phyloP scores from a whole-genome alignment of 2,797 vertebrate species.

The Enteromius viviparus region DNA sequence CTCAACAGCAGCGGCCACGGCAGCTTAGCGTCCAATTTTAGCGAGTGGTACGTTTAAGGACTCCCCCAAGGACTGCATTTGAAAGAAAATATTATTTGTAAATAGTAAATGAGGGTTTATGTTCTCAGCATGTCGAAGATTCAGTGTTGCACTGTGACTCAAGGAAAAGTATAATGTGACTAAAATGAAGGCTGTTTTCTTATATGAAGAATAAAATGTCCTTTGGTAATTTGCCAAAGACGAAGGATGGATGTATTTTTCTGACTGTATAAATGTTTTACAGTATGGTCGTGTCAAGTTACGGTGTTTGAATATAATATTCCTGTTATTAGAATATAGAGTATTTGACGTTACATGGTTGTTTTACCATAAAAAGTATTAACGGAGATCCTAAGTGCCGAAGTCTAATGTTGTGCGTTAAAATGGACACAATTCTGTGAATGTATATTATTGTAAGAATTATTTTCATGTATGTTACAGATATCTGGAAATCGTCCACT shows the following conservation, averaged over 20 bases:
- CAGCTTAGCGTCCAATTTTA: constrained; percentile 84
- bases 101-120: constrained; percentile 78
- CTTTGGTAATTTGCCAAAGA: constrained; percentile 19
- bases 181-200: constrained; percentile 40
- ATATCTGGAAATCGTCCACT: constrained; percentile 22
- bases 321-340: constrained; percentile 14
- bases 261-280: constrained; percentile 70
- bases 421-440: constrained; percentile 75
- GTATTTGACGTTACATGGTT: constrained; percentile 72
- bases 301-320: constrained; percentile 9
- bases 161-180: constrained; percentile 49
- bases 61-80: constrained; percentile 44
- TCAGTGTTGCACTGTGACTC: constrained; percentile 52
- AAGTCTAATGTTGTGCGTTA: constrained; percentile 76
- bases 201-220: constrained; percentile 41
- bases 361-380: constrained; percentile 71
- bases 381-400: constrained; percentile 74
- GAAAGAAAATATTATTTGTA: constrained; percentile 68
- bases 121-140: constrained; percentile 65
- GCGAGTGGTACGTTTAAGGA: constrained; percentile 86
- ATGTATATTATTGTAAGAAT: constrained; percentile 86
- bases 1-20: constrained; percentile 75
- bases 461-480: constrained; percentile 52
- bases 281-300: constrained; percentile 24
- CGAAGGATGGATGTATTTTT: constrained; percentile 58